A percentile compares a stretch with the other conserved stretches of the same genome.
phyloP scores from a whole-genome alignment of 2,888 invertebrate genomes.

The Crematogaster levior region DNA sequence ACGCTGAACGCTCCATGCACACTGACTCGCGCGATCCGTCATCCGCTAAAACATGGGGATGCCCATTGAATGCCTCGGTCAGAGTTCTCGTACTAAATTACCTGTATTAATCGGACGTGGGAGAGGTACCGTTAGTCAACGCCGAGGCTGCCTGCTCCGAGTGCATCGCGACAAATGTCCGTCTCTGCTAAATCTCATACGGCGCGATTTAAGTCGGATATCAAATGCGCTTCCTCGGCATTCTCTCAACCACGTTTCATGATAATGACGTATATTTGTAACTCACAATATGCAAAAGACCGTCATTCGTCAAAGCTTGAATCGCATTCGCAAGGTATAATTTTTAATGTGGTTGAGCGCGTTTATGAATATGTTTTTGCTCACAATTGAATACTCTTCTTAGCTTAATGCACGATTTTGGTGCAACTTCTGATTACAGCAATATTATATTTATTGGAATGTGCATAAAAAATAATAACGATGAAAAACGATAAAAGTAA shows the following conservation, averaged over 20 bases:
- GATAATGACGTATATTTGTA: constrained; percentile 33
- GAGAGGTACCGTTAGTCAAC: constrained; percentile 69
- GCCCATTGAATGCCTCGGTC: constrained; percentile 57
- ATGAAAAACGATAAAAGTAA: background rate
- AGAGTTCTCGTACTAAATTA: constrained; percentile 68
- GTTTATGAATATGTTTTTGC: background rate
- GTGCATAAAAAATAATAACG: background rate
- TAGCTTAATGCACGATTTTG: background rate
- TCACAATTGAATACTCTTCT: background rate
- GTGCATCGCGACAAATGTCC: constrained; percentile 53
- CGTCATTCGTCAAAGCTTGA: constrained; percentile 20
- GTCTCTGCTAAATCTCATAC: constrained; percentile 5
- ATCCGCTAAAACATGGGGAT: constrained; percentile 43
- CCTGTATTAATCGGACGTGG: constrained; percentile 71
- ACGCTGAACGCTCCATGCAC: constrained; percentile 13
- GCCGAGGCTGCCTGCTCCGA: constrained; percentile 17
- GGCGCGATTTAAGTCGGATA: constrained; percentile 12
- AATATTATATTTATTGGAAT: constrained; percentile 3
- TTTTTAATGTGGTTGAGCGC: background rate
- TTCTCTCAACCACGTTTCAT: constrained; percentile 18
- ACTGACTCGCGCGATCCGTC: constrained; percentile 58
- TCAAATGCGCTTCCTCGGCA: background rate
- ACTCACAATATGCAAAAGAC: background rate
- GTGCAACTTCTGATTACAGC: background rate
- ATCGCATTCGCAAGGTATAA: background rate